Evolutionary conservation across 2,888 invertebrate genomes (phyloP).

Genomic region (Anagyrus pseudococci): DNA sequence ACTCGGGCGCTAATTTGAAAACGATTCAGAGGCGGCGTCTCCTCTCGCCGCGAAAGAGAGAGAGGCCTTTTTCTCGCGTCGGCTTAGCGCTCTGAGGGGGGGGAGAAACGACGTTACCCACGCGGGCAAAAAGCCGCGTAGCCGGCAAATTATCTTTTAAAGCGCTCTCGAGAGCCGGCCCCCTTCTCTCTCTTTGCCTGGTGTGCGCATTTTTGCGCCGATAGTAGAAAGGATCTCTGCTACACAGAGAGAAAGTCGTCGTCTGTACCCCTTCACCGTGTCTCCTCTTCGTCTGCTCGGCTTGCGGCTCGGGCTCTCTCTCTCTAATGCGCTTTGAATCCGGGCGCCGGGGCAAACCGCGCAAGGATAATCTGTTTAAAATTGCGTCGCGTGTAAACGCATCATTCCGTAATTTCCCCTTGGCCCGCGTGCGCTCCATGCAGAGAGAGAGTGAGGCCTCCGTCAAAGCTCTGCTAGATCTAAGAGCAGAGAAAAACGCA

Average conservation of each 20-base stretch:
- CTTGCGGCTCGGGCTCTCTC: not conserved
- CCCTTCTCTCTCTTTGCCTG: not conserved
- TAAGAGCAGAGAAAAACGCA: not conserved
- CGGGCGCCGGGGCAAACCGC: too few species aligned
- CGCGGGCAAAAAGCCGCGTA: constrained; percentile 1
- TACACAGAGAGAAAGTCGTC: constrained; percentile 18
- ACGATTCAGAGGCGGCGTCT: constrained; percentile 6
- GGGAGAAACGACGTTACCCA: not conserved
- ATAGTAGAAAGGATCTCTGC: too few species aligned
- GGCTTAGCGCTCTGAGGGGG: not conserved
- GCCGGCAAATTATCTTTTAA: constrained; percentile 34
- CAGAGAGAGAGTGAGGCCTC: constrained; percentile 2
- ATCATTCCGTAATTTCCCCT: constrained; percentile 43
- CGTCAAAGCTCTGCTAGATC: too few species aligned
- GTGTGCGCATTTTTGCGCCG: constrained; percentile 23
- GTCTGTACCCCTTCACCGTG: too few species aligned
- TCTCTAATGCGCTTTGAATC: constrained; percentile 45
- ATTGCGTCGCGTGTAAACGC: constrained; percentile 44
- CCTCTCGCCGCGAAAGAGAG: not conserved
- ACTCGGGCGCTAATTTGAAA: constrained; percentile 25
- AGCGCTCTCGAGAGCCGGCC: constrained; percentile 11
- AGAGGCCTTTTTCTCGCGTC: not conserved
- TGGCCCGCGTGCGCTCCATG: constrained; percentile 6
- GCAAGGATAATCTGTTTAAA: constrained; percentile 47
- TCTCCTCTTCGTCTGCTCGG: constrained; percentile 28